phyloP scores from a whole-genome alignment of 2,113 vertebrate species.

The Pomatostomus ruficeps region DNA sequence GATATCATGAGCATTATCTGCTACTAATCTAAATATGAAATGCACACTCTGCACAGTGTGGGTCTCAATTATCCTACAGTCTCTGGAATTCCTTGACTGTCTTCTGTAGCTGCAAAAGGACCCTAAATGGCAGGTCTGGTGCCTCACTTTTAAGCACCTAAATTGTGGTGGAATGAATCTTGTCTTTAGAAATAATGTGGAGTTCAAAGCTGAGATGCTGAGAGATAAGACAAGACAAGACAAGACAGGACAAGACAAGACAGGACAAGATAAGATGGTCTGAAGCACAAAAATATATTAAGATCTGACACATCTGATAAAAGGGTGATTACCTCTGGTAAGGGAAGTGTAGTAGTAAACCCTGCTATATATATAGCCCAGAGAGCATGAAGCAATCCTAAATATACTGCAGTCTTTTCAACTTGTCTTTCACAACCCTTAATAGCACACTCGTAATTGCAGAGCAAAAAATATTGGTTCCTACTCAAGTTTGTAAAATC shows the following conservation, averaged over 20 bases:
- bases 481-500: not conserved
- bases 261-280: not conserved
- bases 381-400: not conserved
- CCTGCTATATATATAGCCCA: not conserved
- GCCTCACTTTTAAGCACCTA: not conserved
- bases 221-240: not conserved
- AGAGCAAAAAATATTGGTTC: not conserved
- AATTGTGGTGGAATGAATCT: not conserved
- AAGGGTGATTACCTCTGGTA: not conserved
- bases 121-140: not conserved
- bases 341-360: not conserved
- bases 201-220: not conserved
- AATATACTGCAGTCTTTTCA: not conserved
- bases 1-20: not conserved
- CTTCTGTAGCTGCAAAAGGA: not conserved
- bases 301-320: not conserved
- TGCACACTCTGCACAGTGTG: not conserved
- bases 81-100: not conserved
- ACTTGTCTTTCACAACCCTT: not conserved
- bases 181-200: not conserved
- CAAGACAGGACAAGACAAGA: not conserved
- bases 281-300: not conserved
- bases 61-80: not conserved
- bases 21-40: not conserved
- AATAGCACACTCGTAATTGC: not conserved